Percentiles rank a stretch among this genome's conserved stretches.
Conservation (phyloP, 2,888 invertebrate species). For the Xanthostigma xanthostigma region DNA sequence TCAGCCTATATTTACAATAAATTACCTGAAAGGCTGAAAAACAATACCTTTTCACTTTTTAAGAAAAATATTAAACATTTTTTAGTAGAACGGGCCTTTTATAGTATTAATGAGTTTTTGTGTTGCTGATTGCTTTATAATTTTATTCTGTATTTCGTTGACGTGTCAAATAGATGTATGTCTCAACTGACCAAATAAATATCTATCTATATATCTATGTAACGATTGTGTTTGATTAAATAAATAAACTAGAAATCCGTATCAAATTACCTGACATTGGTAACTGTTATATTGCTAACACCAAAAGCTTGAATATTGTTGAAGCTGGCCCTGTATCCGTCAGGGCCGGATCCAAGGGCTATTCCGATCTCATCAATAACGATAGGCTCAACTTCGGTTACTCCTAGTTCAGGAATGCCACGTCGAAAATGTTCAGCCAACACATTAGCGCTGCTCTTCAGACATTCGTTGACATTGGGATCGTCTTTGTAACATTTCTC, state of each 20-base stretch:
- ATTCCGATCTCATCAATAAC: constrained; percentile 72
- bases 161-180: too few relatives aligned
- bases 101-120: too few relatives aligned
- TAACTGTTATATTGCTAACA: constrained; percentile 65
- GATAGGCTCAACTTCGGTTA: constrained; percentile 61
- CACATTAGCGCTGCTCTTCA: constrained; percentile 58
- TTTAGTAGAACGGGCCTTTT: too few relatives aligned
- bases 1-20: too few relatives aligned
- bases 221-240: constrained; percentile 3
- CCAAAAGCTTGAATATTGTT: constrained; percentile 67
- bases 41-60: too few relatives aligned
- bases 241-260: background rate
- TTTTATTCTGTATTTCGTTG: too few relatives aligned
- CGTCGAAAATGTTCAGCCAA: constrained; percentile 53
- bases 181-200: too few relatives aligned
- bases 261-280: constrained; percentile 49
- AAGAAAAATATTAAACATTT: too few relatives aligned
- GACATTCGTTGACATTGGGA: constrained; percentile 54
- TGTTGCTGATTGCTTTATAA: too few relatives aligned
- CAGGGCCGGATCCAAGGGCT: constrained; percentile 62
- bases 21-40: too few relatives aligned
- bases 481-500: constrained; percentile 58
- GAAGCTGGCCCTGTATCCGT: constrained; percentile 70
- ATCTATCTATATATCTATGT: too few relatives aligned
- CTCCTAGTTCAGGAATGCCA: constrained; percentile 59